Evolutionary conservation across 2,113 vertebrate genomes (phyloP), one percentile per base, ranked within the genome.

Genomic region (Melozone crissalis): DNA sequence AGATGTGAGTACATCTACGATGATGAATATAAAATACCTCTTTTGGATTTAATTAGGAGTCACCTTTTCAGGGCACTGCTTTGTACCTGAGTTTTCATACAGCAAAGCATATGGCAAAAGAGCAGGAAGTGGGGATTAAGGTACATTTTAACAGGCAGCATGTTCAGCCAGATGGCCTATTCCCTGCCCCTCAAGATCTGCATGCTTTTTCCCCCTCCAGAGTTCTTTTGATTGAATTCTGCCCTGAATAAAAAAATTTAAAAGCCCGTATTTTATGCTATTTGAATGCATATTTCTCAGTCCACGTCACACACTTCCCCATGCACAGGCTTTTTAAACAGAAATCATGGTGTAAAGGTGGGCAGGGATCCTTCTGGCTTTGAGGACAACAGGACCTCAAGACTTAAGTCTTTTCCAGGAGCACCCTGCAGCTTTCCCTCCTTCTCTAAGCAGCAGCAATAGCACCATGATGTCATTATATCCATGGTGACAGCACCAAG

Each of bases 111-210:
- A 91, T 94, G 94, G 96, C 35, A 59, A 87, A 94, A 83, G 84
- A 91, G 79, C 95, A 97, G 95, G 93, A 95, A 96, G 90, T 43
- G 31, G 74, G 97, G 96, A 97, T 97, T 97, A 97, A 95, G 95
- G 90, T 92, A 65, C 89, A 88, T 91, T 97, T 96, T 97, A 97
- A 97, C 22, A 0, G 93, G 93, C 47, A 4, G 90, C 75, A 37
- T 89, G 93, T 92, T 95, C 89, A 83, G 78, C 95, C 95, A 97
- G 95, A 97, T 95, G 93, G 95, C 93, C 89, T 83, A 1, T 49
- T 90, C 92, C 39, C 54, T 84, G 69, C 77, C 91, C 80, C 67
- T 93, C 91, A 96, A 89, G 73, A 91, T 73, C 54, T 73, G 54
- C 69, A 58, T 49, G 76, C 24, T 62, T 96, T 90, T 46, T 15